These are phyloP conservation scores for Tetropium fuscum DNA, from an alignment of 2,888 invertebrate genomes.

Conservation along the genomic window DNA sequence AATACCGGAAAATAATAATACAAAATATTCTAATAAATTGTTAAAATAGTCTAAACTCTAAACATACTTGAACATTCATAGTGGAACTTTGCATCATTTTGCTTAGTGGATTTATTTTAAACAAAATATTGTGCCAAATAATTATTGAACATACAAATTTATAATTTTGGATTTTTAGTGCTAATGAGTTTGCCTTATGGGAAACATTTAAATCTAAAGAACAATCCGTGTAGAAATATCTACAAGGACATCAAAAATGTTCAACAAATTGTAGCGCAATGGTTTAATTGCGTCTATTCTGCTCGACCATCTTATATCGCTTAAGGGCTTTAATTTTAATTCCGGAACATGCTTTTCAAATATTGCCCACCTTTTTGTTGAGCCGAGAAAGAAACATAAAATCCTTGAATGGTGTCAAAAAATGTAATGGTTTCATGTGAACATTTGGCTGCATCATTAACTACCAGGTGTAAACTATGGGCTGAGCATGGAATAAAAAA, in stretches of 20 bases:
- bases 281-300: constrained; percentile 15
- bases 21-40: neutral
- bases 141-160: neutral
- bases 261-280: constrained; percentile 10
- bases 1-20: too few species aligned
- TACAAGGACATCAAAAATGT: constrained; percentile 31
- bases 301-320: constrained; percentile 30
- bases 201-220: neutral
- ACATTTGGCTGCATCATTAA: constrained; percentile 47
- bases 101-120: neutral
- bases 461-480: constrained; percentile 45
- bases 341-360: constrained; percentile 23
- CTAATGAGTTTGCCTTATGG: neutral
- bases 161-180: neutral
- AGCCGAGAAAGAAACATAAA: constrained; percentile 48
- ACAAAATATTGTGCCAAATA: neutral
- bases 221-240: constrained; percentile 16
- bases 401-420: constrained; percentile 14
- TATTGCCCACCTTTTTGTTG: constrained; percentile 38
- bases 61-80: neutral
- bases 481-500: constrained; percentile 50
- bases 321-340: constrained; percentile 42
- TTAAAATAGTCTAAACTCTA: neutral
- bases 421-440: constrained; percentile 26
- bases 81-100: neutral